These are phyloP conservation scores for Lysandra coridon DNA, from an alignment of 2,888 invertebrate genomes.

Conservation along the genomic window DNA sequence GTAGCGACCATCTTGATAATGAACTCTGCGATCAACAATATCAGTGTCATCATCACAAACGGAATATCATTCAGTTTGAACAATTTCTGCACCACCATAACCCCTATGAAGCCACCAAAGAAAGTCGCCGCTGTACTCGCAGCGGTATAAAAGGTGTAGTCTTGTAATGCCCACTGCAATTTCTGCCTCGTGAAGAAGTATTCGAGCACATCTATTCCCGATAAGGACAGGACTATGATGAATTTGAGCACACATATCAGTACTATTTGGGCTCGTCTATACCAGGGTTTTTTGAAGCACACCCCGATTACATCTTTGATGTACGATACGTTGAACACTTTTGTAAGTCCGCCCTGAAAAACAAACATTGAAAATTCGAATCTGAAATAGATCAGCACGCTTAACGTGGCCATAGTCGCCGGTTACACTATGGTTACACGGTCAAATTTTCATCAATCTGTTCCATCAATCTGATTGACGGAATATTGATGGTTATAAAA, in stretches of 20 bases:
- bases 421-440: no score
- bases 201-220: slow-evolving; percentile 68
- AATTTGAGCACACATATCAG: slow-evolving; percentile 53
- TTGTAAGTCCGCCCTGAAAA: slow-evolving; percentile 51
- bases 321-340: slow-evolving; percentile 55
- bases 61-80: slow-evolving; percentile 56
- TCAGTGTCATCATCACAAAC: slow-evolving; percentile 47
- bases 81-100: slow-evolving; percentile 56
- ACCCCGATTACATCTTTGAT: slow-evolving; percentile 70
- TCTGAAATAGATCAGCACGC: not conserved
- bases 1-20: slow-evolving; percentile 51
- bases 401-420: no score
- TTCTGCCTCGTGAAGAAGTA: slow-evolving; percentile 81
- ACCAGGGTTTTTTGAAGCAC: slow-evolving; percentile 68
- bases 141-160: slow-evolving; percentile 78
- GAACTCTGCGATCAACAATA: slow-evolving; percentile 51
- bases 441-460: no score
- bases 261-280: slow-evolving; percentile 67
- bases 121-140: slow-evolving; percentile 66
- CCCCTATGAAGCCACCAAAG: slow-evolving; percentile 69
- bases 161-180: slow-evolving; percentile 81
- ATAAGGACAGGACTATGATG: slow-evolving; percentile 54
- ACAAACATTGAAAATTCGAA: not conserved
- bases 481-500: no score
- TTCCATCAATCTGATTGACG: no score